Evolutionary conservation across 1,140 invertebrate species (phyloP).

Genomic region (Chelonus insularis): DNA sequence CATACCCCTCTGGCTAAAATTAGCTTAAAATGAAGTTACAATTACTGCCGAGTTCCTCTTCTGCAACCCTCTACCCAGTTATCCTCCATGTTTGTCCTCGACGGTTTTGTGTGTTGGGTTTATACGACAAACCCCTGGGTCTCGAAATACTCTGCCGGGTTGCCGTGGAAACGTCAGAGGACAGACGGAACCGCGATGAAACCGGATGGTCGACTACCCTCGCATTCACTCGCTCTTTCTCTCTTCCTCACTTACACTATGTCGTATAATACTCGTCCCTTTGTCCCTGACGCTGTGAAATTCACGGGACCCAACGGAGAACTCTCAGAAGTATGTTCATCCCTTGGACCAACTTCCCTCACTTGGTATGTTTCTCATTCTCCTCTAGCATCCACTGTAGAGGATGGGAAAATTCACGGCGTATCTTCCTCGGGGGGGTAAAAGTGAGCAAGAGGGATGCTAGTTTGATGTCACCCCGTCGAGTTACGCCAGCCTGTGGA

Average conservation of each 20-base stretch:
- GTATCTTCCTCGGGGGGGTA: not conserved
- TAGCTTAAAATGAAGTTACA: constrained; percentile 63
- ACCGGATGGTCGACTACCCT: constrained; percentile 56
- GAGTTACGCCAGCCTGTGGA: constrained; percentile 13
- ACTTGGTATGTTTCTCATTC: not conserved
- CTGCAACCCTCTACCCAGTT: constrained; percentile 25
- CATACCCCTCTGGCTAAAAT: constrained; percentile 57
- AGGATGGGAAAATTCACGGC: not conserved
- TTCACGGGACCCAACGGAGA: constrained; percentile 23
- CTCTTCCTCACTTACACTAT: constrained; percentile 7
- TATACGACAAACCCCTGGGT: not conserved
- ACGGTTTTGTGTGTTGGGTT: constrained; percentile 25
- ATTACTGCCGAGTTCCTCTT: constrained; percentile 49
- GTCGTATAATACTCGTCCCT: constrained; percentile 49
- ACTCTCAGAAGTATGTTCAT: constrained; percentile 13
- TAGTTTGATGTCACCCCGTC: constrained; percentile 18
- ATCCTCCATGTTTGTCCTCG: constrained; percentile 23
- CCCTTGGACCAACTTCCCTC: constrained; percentile 1
- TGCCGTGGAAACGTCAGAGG: constrained; percentile 62
- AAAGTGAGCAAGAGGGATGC: not conserved
- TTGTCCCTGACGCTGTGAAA: constrained; percentile 46
- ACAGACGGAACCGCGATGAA: constrained; percentile 61
- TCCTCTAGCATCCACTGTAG: too few relatives aligned
- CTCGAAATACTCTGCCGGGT: constrained; percentile 52
- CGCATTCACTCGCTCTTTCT: constrained; percentile 9